phyloP scores from a whole-genome alignment of 2,888 invertebrate genomes.

The Barypeithes pellucidus region DNA sequence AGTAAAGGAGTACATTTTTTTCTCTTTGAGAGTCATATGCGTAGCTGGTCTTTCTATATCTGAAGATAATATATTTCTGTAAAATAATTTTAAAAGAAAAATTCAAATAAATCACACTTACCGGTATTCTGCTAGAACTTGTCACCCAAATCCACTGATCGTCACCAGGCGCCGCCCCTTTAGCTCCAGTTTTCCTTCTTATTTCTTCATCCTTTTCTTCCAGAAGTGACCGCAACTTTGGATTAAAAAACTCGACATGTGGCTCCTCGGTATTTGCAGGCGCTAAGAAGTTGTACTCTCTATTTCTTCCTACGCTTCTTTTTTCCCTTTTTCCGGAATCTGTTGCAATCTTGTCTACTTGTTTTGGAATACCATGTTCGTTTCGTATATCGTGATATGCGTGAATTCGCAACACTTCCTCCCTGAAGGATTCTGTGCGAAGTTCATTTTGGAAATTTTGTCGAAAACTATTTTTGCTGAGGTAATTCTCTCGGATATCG shows the following conservation, averaged over 20 bases:
- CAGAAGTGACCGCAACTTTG: constrained; percentile 78
- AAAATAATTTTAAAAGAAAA: too few relatives aligned
- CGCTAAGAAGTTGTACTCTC: constrained; percentile 62
- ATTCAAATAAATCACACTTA: constrained; percentile 72
- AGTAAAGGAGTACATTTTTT: too few relatives aligned
- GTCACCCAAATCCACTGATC: constrained; percentile 92
- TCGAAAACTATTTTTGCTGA: constrained; percentile 64
- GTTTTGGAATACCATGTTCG: constrained; percentile 37
- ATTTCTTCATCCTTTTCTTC: constrained; percentile 68
- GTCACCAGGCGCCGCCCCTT: constrained; percentile 81
- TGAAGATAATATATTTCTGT: too few relatives aligned
- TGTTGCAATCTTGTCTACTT: constrained; percentile 30
- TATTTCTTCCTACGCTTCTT: constrained; percentile 44
- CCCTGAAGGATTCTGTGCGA: constrained; percentile 60
- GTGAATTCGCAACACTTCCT: constrained; percentile 64
- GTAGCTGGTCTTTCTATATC: too few relatives aligned
- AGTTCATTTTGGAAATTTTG: constrained; percentile 64
- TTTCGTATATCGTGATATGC: constrained; percentile 57
- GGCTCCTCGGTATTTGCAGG: constrained; percentile 68
- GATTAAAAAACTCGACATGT: constrained; percentile 83
- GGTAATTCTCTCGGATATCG: constrained; percentile 66
- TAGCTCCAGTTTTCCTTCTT: constrained; percentile 73
- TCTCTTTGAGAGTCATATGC: too few relatives aligned
- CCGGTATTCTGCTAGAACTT: constrained; percentile 89
- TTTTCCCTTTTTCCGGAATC: constrained; percentile 40